Evolutionary conservation across 1,140 invertebrate genomes (phyloP), one percentile per base, ranked within the genome.

Genomic region (Heliconius hewitsoni): DNA sequence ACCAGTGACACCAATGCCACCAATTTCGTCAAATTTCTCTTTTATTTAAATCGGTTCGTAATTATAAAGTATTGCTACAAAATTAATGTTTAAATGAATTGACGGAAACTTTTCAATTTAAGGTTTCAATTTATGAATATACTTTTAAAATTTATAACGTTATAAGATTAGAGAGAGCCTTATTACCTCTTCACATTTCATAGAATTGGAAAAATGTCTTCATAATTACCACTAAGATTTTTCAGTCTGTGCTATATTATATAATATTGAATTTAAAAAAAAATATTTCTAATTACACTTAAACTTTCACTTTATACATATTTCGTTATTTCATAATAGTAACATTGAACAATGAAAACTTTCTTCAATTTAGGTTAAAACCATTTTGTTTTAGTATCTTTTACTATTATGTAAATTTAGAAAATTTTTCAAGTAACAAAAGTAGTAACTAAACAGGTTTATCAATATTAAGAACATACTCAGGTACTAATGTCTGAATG

Each of bases 1-100:
- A 0, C 4, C 0, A 6, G 0, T 6, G 5, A 4, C 4, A 30
- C 30, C 30, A 30, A 2, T 34, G 0, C 6, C 6, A n/a, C n/a
- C n/a, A n/a, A 37, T 37, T 37, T 37, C 4, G 34, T 5, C 5
- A 37, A 37, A 37, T 37, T 37, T 37, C 6, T 0, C 6, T 37
- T 37, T 37, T 37, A 6, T 8, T 37, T 37, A 37, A 37, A 37
- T 37, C 34, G 34, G 5, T 34, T 34, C 4, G 4, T 6, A 37
- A 37, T 37, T 37, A 37, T 37, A 6, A 37, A 37, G 5, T 37
- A 37, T 37, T 37, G 0, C 6, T 37, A 37, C 34, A 37, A 37
- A 37, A 37, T 30, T 30, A 30, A 30, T 8, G 0, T 37, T 37
- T 37, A 37, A 37, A 37, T 37, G 34, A 37, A 37, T 37, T 37